phyloP scores from a whole-genome alignment of 2,888 invertebrate species.

The Pseudococcus viburni region DNA sequence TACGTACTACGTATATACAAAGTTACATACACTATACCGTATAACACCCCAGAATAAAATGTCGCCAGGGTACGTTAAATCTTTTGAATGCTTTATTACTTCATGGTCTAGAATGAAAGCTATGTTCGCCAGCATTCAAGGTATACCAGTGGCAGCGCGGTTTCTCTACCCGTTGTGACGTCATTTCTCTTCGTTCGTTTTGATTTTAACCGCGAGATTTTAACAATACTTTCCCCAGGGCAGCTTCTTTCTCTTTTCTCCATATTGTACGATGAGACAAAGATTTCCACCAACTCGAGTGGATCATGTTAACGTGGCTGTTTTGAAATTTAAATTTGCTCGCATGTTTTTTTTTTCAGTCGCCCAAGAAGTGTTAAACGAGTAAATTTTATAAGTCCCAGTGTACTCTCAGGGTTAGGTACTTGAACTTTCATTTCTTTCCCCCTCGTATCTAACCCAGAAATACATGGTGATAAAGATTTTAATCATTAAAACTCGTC shows the following conservation, averaged over 20 bases:
- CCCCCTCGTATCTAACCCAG: too few species aligned
- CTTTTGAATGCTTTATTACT: conserved; percentile 64
- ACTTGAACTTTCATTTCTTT: neutral
- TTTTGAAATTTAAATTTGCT: conserved; percentile 51
- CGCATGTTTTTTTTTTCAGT: neutral
- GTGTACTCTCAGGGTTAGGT: neutral
- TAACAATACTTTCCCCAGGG: conserved; percentile 46
- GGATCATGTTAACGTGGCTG: conserved; percentile 12
- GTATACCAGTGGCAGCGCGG: conserved; percentile 14
- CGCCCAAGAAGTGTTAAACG: neutral
- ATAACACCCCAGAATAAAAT: conserved; percentile 54
- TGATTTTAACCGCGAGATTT: conserved; percentile 55
- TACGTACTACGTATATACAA: neutral
- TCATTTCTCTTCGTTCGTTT: conserved; percentile 56
- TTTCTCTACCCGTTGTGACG: conserved; percentile 37
- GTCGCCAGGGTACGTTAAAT: conserved; percentile 65
- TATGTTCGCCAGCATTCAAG: conserved; percentile 54
- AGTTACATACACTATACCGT: neutral
- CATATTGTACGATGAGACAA: conserved; percentile 41
- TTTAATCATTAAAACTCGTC: conserved; percentile 12
- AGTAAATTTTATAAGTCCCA: conserved; percentile 34
- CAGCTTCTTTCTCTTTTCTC: conserved; percentile 28
- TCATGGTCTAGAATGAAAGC: conserved; percentile 54
- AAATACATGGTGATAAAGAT: neutral
- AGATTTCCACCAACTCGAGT: neutral